phyloP scores from a whole-genome alignment of 1,140 invertebrate species.

The Pollicipes pollicipes region DNA sequence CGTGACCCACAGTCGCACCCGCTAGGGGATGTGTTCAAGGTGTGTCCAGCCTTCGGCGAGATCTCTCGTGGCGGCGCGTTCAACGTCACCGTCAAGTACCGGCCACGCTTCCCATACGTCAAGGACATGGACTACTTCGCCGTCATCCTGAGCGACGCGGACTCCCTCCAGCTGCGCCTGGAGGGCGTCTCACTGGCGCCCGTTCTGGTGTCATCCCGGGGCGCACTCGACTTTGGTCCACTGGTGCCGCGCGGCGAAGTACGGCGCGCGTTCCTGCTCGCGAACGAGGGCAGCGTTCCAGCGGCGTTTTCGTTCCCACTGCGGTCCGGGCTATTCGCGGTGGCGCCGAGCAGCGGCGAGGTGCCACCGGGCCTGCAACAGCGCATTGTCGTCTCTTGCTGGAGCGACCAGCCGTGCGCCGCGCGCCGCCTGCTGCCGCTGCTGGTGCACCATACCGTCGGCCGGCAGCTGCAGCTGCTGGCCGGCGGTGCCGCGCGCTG shows the following conservation, averaged over 20 bases:
- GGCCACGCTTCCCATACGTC: not conserved
- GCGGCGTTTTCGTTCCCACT: not conserved
- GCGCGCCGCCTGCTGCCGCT: not conserved
- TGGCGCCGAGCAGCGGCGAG: not conserved
- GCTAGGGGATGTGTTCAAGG: not conserved
- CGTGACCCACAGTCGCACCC: not conserved
- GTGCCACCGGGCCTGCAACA: not conserved
- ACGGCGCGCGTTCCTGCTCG: not conserved
- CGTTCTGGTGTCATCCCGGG: not conserved
- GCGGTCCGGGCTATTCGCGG: not conserved
- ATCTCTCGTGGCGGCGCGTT: not conserved
- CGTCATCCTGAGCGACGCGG: not conserved
- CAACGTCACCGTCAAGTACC: not conserved
- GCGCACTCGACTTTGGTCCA: not conserved
- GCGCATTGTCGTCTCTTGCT: not conserved
- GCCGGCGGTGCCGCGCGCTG: too few species aligned
- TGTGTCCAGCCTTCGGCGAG: not conserved
- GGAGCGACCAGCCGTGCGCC: not conserved
- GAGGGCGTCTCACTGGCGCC: not conserved
- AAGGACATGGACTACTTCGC: not conserved
- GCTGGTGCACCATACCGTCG: not conserved
- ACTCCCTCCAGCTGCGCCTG: not conserved
- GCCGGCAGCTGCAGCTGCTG: not conserved
- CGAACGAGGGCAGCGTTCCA: not conserved
- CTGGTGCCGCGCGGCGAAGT: not conserved